Evolutionary conservation across 2,797 vertebrate genomes (phyloP), one percentile per base, ranked within the genome.

Genomic region (Percopsis omiscomaycus): DNA sequence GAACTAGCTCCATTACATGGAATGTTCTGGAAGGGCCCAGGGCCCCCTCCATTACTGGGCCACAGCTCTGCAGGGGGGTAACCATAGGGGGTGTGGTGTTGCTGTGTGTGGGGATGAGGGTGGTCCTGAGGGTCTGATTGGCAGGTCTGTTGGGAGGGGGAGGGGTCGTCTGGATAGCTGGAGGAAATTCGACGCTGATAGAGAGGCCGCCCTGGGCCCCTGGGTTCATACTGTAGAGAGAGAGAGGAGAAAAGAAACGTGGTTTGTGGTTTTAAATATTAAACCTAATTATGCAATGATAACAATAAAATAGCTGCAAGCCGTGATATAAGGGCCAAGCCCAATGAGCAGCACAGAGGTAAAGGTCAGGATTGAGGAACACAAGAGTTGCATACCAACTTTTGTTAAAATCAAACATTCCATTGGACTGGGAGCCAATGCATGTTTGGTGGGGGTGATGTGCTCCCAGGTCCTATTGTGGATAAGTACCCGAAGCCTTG

Each of bases 111-210:
- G 47, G 91, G 91, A 82, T 91, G 90, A 77, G 62, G 80, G 70
- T 90, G 95, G 85, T 96, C 95, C 91, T 95, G 95, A 81, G 92
- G 89, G 66, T 96, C 95, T 85, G 86, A 77, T 0, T 82, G 56
- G 55, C 88, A 87, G 63, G 85, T 75, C 65, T 85, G 88, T 63
- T 89, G 91, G 91, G 96, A 95, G 87, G 94, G 91, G 90, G 94
- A 95, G 59, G 94, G 85, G 84, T 98, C 96, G 65, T 91, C 90
- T 37, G 91, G 94, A 91, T 95, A 96, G 91, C 93, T 96, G 80
- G 96, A 95, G 64, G 97, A 99, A 91, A 98, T 99, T 89, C 97
- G 94, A 83, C 97, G 95, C 92, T 99, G 97, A 94, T 99, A 99
- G 79, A 99, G 95, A 53, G 97, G 97, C 97, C 97, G 94, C 69